Conservation (phyloP, 2,797 vertebrate species). For the Rhinichthys osculus region DNA sequence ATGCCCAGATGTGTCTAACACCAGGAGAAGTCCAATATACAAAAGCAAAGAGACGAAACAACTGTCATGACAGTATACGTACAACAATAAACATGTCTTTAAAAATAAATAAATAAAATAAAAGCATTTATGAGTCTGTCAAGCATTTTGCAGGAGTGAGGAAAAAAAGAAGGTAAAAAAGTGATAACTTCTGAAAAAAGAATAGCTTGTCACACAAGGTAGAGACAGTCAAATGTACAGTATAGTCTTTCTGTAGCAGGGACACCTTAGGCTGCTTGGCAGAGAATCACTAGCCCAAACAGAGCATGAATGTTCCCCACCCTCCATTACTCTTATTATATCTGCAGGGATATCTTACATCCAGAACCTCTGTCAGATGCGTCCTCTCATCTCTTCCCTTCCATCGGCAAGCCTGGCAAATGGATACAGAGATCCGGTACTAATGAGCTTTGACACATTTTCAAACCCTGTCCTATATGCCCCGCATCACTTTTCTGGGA, state of each 20-base stretch:
- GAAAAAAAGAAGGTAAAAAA: not conserved
- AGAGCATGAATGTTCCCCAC: constrained; percentile 23
- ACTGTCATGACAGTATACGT: constrained; percentile 25
- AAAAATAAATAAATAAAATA: not conserved
- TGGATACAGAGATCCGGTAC: constrained; percentile 40
- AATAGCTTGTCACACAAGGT: constrained; percentile 7
- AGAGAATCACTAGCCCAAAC: constrained; percentile 5
- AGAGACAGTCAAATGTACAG: not conserved
- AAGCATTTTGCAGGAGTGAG: not conserved
- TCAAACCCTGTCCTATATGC: constrained; percentile 32
- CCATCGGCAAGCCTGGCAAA: constrained; percentile 1
- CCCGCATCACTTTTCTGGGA: not conserved
- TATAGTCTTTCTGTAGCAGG: not conserved
- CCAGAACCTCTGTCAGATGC: constrained; percentile 31
- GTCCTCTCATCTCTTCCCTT: constrained; percentile 13
- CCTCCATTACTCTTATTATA: constrained; percentile 36
- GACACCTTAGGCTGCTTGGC: constrained; percentile 6
- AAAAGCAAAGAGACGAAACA: constrained; percentile 36
- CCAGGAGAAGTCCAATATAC: constrained; percentile 15
- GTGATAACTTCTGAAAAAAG: not conserved
- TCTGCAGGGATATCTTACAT: constrained; percentile 42
- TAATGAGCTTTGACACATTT: constrained; percentile 49
- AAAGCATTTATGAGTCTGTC: not conserved
- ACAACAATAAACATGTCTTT: constrained; percentile 23
- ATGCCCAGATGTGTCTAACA: constrained; percentile 49